Evolutionary conservation across 2,888 invertebrate species (phyloP).

Genomic region (Lithophane semibrunnea): DNA sequence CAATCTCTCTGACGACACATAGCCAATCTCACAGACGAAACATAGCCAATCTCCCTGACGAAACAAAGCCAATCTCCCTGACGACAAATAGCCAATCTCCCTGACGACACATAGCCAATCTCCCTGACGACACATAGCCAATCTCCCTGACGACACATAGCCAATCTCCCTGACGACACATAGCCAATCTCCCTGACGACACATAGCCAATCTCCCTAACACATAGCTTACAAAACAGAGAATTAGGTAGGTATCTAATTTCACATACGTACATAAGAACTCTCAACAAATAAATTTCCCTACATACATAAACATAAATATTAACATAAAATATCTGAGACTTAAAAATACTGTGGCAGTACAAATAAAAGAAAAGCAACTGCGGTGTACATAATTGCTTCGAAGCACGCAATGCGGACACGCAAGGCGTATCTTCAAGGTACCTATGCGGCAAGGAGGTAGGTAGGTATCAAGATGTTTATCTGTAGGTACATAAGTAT

Average conservation of each 20-base stretch:
- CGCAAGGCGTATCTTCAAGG: constrained; percentile 61
- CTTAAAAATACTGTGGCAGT: constrained; percentile 51
- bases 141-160: neutral
- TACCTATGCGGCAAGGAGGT: constrained; percentile 41
- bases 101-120: too few species aligned
- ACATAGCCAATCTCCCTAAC: too few species aligned
- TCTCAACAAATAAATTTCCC: constrained; percentile 22
- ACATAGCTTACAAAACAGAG: neutral
- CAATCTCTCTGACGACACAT: neutral
- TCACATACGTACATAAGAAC: constrained; percentile 25
- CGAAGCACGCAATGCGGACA: constrained; percentile 57
- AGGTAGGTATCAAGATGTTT: constrained; percentile 32
- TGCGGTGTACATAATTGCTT: constrained; percentile 54
- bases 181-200: neutral
- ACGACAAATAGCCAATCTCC: too few species aligned
- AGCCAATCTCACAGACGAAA: too few species aligned
- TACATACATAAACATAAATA: constrained; percentile 68
- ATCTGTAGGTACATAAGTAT: constrained; percentile 22
- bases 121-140: too few species aligned
- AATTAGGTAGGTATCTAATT: constrained; percentile 17
- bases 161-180: neutral
- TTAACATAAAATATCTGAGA: constrained; percentile 66
- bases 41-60: too few species aligned
- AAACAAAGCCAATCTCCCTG: too few species aligned
- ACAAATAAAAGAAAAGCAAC: constrained; percentile 65